Conservation (phyloP, 2,797 vertebrate species). For the Fratercula arctica region DNA sequence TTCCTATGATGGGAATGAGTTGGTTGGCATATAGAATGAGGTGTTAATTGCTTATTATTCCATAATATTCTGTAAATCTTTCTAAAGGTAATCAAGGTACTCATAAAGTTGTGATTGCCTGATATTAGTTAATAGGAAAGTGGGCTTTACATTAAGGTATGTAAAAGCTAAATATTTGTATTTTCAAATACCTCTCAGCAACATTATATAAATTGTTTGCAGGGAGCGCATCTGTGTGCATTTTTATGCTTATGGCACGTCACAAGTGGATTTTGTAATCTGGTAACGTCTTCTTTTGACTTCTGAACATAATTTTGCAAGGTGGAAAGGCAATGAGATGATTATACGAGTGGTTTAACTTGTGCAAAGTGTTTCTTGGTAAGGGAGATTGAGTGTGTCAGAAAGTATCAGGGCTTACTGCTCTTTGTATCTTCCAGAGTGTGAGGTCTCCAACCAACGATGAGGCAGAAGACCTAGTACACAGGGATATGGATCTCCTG, state of each 20-base stretch:
- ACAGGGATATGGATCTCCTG: neutral
- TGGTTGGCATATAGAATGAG: neutral
- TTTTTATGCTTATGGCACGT: neutral
- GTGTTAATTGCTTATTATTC: neutral
- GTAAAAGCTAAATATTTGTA: neutral
- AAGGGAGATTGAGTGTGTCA: neutral
- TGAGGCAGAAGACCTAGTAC: neutral
- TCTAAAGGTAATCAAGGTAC: neutral
- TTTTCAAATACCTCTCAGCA: neutral
- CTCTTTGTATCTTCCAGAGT: neutral
- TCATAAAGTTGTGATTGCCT: neutral
- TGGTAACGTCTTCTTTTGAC: neutral
- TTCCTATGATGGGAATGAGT: neutral
- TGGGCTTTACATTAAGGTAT: neutral
- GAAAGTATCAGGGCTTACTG: neutral
- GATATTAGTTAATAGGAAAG: neutral
- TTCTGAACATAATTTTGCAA: neutral
- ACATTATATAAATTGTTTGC: neutral
- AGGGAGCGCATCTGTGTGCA: neutral
- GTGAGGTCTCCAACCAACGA: fast-evolving
- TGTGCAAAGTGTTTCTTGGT: neutral
- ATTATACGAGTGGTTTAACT: neutral
- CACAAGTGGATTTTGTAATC: neutral
- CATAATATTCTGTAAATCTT: neutral
- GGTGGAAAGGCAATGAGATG: neutral